phyloP scores from a whole-genome alignment of 2,888 invertebrate genomes.

The Chalcis sispes region DNA sequence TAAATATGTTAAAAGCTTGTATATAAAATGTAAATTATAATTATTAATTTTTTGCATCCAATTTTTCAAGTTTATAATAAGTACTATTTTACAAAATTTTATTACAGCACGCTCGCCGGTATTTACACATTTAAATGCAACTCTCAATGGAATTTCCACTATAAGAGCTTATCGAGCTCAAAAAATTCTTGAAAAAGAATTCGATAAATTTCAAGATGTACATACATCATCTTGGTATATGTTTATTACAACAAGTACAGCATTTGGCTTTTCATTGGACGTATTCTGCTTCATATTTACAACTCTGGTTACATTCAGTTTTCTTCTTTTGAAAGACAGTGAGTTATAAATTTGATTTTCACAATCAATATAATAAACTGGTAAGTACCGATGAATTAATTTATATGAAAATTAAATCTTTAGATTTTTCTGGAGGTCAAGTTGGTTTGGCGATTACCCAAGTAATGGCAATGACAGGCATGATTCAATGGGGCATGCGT shows the following conservation, averaged over 20 bases:
- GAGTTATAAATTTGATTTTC: slow-evolving; percentile 29
- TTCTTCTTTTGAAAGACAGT: slow-evolving; percentile 75
- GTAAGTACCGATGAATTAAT: too few relatives aligned
- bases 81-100: slow-evolving; percentile 18
- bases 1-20: too few relatives aligned
- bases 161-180: slow-evolving; percentile 85
- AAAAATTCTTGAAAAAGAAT: slow-evolving; percentile 80
- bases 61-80: slow-evolving; percentile 56
- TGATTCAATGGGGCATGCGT: slow-evolving; percentile 87
- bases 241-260: slow-evolving; percentile 76
- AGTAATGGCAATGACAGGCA: slow-evolving; percentile 76
- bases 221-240: slow-evolving; percentile 77
- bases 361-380: neutral
- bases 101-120: slow-evolving; percentile 86
- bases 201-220: slow-evolving; percentile 79
- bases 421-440: slow-evolving; percentile 65
- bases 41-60: neutral
- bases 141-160: slow-evolving; percentile 85
- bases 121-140: slow-evolving; percentile 86
- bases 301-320: slow-evolving; percentile 82
- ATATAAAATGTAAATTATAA: neutral
- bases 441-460: slow-evolving; percentile 77
- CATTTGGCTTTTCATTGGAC: slow-evolving; percentile 79
- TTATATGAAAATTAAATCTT: too few relatives aligned
- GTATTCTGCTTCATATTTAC: slow-evolving; percentile 82